Conservation (phyloP, 2,888 invertebrate genomes). For the Sinodicranocentrus sp. region DNA sequence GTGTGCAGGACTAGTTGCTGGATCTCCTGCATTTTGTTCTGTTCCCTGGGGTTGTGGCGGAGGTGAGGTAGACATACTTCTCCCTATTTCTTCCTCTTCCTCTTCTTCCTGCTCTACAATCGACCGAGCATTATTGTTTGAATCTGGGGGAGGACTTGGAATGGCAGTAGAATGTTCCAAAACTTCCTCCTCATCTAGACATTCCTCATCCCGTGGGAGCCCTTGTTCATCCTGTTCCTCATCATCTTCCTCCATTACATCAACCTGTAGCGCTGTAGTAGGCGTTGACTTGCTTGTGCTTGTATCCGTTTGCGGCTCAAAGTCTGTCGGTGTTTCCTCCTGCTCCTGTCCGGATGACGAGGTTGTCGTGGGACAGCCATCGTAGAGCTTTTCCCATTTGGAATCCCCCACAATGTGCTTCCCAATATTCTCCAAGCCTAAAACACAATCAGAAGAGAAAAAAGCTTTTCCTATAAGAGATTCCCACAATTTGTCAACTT, state of each 20-base stretch:
- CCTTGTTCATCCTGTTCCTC: conserved; percentile 77
- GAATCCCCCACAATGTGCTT: conserved; percentile 78
- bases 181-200: conserved; percentile 12
- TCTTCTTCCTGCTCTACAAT: conserved; percentile 25
- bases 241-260: conserved; percentile 63
- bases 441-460: too few species aligned
- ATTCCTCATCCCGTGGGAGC: conserved; percentile 74
- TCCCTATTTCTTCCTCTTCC: conserved; percentile 40
- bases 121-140: background rate
- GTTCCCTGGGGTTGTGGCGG: conserved; percentile 14
- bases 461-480: too few species aligned
- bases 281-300: background rate
- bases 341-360: conserved; percentile 78
- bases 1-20: conserved; percentile 77
- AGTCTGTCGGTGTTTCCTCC: conserved; percentile 75
- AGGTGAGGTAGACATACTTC: background rate
- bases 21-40: conserved; percentile 60
- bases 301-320: conserved; percentile 60
- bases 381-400: conserved; percentile 78
- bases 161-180: background rate
- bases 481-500: too few species aligned
- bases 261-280: background rate
- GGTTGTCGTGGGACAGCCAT: conserved; percentile 77
- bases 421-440: conserved; percentile 78
- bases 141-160: background rate